These are phyloP conservation scores for Arctopsyche grandis DNA, from an alignment of 1,140 invertebrate species.

Conservation along the genomic window DNA sequence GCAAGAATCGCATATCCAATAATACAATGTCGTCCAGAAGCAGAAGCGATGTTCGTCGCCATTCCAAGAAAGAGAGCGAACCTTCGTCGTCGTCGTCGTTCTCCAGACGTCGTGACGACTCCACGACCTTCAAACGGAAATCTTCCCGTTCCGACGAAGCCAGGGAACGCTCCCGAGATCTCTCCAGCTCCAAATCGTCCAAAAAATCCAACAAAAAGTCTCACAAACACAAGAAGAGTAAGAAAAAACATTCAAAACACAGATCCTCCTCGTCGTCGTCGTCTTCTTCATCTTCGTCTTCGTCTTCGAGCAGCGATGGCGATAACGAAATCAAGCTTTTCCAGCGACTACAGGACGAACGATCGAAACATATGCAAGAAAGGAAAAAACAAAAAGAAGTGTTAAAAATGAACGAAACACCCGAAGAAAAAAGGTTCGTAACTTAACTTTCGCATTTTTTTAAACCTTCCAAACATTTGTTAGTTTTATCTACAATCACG, in stretches of 20 bases:
- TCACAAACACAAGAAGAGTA: background rate
- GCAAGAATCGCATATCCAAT: no score
- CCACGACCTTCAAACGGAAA: no score
- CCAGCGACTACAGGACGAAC: constrained; percentile 77
- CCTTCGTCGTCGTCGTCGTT: no score
- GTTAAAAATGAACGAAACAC: constrained; percentile 91
- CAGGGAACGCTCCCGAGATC: background rate
- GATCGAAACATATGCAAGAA: constrained; percentile 73
- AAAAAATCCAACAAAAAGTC: background rate
- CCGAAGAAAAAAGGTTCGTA: constrained; percentile 86
- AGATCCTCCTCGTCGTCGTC: no score
- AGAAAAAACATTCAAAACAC: background rate
- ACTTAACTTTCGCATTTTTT: background rate
- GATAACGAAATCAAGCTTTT: constrained; percentile 75
- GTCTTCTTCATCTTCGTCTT: constrained; percentile 51
- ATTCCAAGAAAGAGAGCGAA: background rate
- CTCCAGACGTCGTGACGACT: background rate
- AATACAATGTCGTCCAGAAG: background rate
- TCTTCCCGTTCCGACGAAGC: background rate
- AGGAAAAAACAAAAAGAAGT: constrained; percentile 81
- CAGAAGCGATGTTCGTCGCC: background rate
- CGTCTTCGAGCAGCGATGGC: constrained; percentile 59
- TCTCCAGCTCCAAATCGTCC: background rate
- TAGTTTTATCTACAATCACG: no score
- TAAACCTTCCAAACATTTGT: no score